Conservation (phyloP, 35 echinoderm and acorn worm genomes). For the Lytechinus pictus region DNA sequence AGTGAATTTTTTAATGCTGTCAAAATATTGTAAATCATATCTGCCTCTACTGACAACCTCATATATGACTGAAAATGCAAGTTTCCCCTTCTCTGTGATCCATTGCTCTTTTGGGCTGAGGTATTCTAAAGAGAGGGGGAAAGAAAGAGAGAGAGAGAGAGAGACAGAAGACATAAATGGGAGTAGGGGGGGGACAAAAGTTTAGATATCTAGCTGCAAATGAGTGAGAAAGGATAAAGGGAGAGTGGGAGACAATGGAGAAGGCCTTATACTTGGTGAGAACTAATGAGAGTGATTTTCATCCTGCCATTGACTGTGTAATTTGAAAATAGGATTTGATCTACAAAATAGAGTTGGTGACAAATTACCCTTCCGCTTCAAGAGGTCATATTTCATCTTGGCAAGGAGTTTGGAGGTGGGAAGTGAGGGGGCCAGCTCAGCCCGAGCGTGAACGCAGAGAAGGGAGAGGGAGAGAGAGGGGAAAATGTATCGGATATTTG, state of each 20-base stretch:
- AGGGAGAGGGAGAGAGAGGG: neutral
- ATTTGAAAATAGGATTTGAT: neutral
- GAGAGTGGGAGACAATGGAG: neutral
- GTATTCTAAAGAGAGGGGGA: no score
- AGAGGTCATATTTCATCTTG: neutral
- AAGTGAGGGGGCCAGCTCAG: neutral
- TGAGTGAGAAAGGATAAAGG: neutral
- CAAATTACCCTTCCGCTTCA: neutral
- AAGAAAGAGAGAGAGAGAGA: neutral
- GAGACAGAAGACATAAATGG: neutral
- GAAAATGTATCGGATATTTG: slow-evolving; percentile 21
- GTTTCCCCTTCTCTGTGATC: no score
- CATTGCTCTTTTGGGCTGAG: no score
- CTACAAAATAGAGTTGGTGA: neutral
- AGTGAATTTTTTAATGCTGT: no score
- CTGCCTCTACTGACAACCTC: no score
- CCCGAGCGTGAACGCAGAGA: neutral
- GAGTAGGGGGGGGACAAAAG: no score
- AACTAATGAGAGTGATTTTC: neutral
- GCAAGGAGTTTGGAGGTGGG: neutral
- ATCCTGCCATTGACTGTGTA: neutral
- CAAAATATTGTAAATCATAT: no score
- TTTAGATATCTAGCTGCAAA: neutral
- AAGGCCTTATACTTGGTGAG: neutral
- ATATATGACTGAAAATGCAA: no score